Conservation (phyloP, 1,140 invertebrate genomes). For the Conus betulinus region DNA sequence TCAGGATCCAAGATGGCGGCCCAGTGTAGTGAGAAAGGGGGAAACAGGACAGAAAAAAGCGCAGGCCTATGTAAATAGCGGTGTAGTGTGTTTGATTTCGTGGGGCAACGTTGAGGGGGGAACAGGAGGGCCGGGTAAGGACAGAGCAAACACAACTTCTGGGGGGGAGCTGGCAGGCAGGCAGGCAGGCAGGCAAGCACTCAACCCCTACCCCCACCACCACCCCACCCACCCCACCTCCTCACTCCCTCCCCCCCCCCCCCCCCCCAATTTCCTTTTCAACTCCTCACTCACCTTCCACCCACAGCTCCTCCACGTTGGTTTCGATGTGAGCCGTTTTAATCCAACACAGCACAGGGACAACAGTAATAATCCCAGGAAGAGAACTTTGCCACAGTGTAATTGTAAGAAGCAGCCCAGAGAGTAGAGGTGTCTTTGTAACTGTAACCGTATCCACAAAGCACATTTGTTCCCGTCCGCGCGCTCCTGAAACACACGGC, state of each 20-base stretch:
- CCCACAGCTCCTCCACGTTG: constrained; percentile 94
- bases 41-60: background rate
- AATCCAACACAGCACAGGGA: constrained; percentile 94
- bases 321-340: constrained; percentile 93
- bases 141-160: background rate
- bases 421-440: constrained; percentile 90
- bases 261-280: background rate
- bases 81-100: background rate
- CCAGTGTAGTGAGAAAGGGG: background rate
- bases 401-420: constrained; percentile 92
- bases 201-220: too few relatives aligned
- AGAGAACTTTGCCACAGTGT: constrained; percentile 95
- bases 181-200: too few relatives aligned
- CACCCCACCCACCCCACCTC: too few relatives aligned
- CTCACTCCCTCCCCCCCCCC: background rate
- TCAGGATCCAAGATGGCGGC: constrained; percentile 68
- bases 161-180: background rate
- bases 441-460: constrained; percentile 87
- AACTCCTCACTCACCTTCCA: constrained; percentile 85
- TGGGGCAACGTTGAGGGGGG: background rate
- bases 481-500: constrained; percentile 88
- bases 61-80: background rate
- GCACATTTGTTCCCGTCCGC: constrained; percentile 87
- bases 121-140: background rate
- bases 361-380: constrained; percentile 91